A percentile compares a stretch with the other conserved stretches of the same genome.
Evolutionary conservation across 1,140 invertebrate species (phyloP).

Genomic region (Brevipalpus yothersi): DNA sequence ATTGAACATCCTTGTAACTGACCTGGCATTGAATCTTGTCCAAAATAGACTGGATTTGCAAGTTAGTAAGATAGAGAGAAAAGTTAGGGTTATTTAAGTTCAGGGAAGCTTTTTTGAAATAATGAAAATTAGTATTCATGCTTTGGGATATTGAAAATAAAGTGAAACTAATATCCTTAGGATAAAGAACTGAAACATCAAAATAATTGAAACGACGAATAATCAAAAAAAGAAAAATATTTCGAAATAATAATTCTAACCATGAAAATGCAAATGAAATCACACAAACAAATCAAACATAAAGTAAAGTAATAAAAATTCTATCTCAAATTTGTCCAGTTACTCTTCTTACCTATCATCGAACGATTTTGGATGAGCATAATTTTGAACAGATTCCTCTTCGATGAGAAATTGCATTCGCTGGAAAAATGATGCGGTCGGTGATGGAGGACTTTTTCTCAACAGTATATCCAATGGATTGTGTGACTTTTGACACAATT

Average conservation of each 20-base stretch:
- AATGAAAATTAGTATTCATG: too few species aligned
- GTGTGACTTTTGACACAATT: constrained; percentile 55
- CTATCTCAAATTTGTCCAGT: neutral
- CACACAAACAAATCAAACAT: neutral
- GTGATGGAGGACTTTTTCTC: constrained; percentile 76
- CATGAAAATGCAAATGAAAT: neutral
- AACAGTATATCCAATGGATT: constrained; percentile 83
- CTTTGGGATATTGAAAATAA: neutral
- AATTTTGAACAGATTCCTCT: constrained; percentile 90
- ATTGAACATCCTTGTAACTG: neutral
- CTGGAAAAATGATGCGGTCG: constrained; percentile 90
- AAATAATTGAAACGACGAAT: too few species aligned
- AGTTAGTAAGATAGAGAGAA: neutral
- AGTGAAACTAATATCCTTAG: neutral
- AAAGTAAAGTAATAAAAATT: neutral
- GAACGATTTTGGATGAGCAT: constrained; percentile 86
- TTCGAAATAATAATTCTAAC: neutral
- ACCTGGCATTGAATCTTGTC: constrained; percentile 3
- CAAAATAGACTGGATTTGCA: neutral
- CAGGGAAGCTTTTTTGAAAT: too few species aligned
- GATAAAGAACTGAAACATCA: neutral
- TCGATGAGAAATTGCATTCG: constrained; percentile 93
- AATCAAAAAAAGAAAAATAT: neutral
- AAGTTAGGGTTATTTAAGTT: too few species aligned
- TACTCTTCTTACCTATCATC: constrained; percentile 64